Evolutionary conservation across 2,113 vertebrate genomes (phyloP).

Genomic region (Ptilorrhoa leucosticta): DNA sequence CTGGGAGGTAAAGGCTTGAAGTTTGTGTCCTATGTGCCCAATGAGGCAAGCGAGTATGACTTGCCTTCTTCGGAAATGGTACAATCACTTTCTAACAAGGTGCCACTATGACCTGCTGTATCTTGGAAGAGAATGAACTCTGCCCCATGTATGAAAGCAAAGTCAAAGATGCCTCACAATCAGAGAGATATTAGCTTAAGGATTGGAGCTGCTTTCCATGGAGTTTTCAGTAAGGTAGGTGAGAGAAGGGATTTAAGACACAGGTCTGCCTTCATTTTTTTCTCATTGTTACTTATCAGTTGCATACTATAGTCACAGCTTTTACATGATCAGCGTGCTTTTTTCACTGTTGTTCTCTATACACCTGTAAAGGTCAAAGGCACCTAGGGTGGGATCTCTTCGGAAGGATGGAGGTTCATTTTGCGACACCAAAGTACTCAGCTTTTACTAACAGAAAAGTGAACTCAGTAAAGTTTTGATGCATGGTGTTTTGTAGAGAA

Average conservation of each 20-base stretch:
- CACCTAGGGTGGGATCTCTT: neutral
- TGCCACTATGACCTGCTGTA: neutral
- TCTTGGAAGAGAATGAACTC: neutral
- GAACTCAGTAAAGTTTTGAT: neutral
- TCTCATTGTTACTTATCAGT: neutral
- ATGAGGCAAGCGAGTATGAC: neutral
- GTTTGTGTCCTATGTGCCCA: neutral
- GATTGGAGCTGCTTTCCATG: neutral
- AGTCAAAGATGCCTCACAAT: neutral
- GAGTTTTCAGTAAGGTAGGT: neutral
- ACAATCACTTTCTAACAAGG: neutral
- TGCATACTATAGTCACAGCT: neutral
- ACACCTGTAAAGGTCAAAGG: neutral
- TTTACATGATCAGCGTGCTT: neutral
- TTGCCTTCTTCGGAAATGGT: neutral
- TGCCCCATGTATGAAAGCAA: neutral
- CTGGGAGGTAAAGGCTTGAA: neutral
- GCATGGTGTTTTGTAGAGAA: neutral
- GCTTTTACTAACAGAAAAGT: neutral
- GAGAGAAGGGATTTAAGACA: neutral
- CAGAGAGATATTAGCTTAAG: neutral
- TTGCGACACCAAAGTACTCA: neutral
- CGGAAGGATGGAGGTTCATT: neutral
- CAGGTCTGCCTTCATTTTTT: neutral
- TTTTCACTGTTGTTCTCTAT: neutral